Evolutionary conservation across 2,888 invertebrate species (phyloP), one percentile per base, ranked within the genome.

Genomic region (Noctua pronuba): DNA sequence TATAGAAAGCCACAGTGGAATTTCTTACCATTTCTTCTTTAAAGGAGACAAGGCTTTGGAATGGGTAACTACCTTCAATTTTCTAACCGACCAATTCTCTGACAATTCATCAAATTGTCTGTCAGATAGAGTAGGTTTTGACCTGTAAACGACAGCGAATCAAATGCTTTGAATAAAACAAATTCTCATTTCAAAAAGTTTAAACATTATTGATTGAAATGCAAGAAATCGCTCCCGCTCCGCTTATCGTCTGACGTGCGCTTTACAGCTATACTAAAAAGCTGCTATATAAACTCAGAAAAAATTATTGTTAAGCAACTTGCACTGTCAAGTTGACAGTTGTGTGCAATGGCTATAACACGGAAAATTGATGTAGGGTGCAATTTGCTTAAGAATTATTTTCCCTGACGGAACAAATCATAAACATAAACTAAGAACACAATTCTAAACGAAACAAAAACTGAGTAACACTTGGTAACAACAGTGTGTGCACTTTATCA

Each of bases 361-460:
- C 58, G 8, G 18, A 60, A 64, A n/a, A 7, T n/a, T 38, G 38
- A 38, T 41, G 38, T 16, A 65, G 2, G 38, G 7, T n/a, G n/a
- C 38, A 65, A 65, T 65, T 41, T 41, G n/a, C 35, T 31, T 10
- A 41, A 11, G 60, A 60, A 41, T 41, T 41, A 41, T 41, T 41
- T 65, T 65, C n/a, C 38, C 2, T 41, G n/a, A 65, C 35, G 11
- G 35, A 46, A 28, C 28, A 35, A 13, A 65, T 65, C 24, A 49
- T 46, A 10, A 65, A 46, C 16, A 65, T 58, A 35, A 52, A 74
- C 66, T 60, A 60, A 74, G 28, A 6, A 67, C 60, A 80, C 66
- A 80, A 52, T 74, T 44, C 58, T 60, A 79, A 67, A 74, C 13
- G 5, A 80, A 49, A 80, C 58, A 74, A 80, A 73, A 80, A 41